Percentiles rank a stretch among this genome's conserved stretches.
Evolutionary conservation across 2,113 vertebrate species (phyloP).

Genomic region (Nothobranchius kuhntae): DNA sequence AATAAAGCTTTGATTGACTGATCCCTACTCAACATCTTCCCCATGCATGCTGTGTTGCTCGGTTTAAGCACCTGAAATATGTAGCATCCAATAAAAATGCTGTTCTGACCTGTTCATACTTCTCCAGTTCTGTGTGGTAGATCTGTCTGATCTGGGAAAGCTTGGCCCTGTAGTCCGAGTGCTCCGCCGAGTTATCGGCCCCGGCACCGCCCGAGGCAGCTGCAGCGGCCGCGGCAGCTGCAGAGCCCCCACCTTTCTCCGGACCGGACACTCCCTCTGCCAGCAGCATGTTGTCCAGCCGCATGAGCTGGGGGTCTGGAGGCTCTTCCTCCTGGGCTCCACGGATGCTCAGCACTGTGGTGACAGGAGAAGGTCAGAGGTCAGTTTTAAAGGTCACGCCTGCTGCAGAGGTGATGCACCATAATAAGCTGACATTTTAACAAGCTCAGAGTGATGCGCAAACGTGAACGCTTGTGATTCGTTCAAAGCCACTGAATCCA

Average conservation of each 20-base stretch:
- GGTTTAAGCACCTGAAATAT: no score
- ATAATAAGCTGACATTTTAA: slow-evolving; percentile 46
- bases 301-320: slow-evolving; percentile 95
- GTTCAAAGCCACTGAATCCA: no score
- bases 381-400: slow-evolving; percentile 46
- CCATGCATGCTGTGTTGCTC: no score
- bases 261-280: slow-evolving; percentile 95
- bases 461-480: no score
- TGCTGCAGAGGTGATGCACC: slow-evolving; percentile 33
- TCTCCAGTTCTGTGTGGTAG: slow-evolving; percentile 99
- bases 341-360: slow-evolving; percentile 93
- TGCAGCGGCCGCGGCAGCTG: slow-evolving; percentile 87
- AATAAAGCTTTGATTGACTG: no score
- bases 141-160: slow-evolving; percentile 97
- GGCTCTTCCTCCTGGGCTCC: slow-evolving; percentile 97
- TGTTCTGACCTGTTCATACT: slow-evolving; percentile 92
- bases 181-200: slow-evolving; percentile 92
- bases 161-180: slow-evolving; percentile 96
- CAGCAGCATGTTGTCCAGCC: slow-evolving; percentile 97
- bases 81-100: no score
- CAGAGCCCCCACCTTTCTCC: slow-evolving; percentile 91
- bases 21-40: no score
- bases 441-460: no score
- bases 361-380: slow-evolving; percentile 64
- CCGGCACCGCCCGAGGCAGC: slow-evolving; percentile 87